A percentile compares a stretch with the other conserved stretches of the same genome.
Conservation (phyloP, 2,113 vertebrate species). For the Hyaena hyaena region DNA sequence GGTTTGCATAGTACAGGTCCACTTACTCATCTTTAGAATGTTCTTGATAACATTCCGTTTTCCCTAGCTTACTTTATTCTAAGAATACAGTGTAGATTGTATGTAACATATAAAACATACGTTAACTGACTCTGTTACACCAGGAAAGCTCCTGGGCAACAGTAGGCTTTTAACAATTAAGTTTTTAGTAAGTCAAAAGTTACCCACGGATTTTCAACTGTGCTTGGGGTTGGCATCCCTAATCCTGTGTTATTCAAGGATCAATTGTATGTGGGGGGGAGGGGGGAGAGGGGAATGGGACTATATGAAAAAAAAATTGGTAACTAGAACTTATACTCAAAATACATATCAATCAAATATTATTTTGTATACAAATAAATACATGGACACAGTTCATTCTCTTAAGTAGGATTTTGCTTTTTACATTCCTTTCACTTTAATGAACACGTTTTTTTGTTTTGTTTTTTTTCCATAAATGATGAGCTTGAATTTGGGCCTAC, state of each 20-base stretch:
- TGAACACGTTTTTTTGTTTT: background rate
- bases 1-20: background rate
- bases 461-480: background rate
- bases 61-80: background rate
- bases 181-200: background rate
- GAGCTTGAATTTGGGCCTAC: background rate
- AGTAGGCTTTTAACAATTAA: background rate
- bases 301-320: background rate
- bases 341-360: background rate
- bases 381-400: background rate
- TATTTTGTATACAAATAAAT: background rate
- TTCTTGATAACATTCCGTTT: background rate
- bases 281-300: background rate
- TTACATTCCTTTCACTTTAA: conserved; percentile 31
- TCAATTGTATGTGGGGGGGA: background rate
- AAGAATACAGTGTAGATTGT: background rate
- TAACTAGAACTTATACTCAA: background rate
- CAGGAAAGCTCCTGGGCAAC: background rate
- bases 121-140: background rate
- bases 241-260: background rate
- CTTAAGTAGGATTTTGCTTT: background rate
- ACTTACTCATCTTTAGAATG: background rate
- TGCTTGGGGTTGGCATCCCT: background rate
- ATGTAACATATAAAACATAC: background rate
- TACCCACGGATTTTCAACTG: background rate